These are phyloP conservation scores for Galaxias olidus DNA, from an alignment of 2,797 vertebrate genomes.

Conservation along the genomic window DNA sequence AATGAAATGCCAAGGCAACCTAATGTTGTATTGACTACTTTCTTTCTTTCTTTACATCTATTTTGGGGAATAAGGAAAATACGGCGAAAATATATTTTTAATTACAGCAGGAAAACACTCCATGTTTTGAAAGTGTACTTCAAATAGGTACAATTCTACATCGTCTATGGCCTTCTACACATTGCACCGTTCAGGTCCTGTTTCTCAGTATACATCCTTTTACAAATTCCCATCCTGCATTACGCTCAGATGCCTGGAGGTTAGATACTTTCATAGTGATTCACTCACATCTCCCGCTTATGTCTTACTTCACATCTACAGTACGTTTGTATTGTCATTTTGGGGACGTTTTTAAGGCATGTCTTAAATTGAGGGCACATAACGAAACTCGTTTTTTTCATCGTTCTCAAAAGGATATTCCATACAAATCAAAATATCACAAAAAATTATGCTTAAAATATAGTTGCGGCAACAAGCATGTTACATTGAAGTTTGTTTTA, in stretches of 20 bases:
- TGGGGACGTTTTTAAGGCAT: too few species aligned
- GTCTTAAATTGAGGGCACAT: too few species aligned
- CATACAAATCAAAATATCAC: too few species aligned
- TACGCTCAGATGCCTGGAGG: constrained; percentile 24
- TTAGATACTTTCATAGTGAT: constrained; percentile 18
- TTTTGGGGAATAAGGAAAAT: constrained; percentile 57
- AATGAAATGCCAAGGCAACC: constrained; percentile 49
- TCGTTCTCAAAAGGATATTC: too few species aligned
- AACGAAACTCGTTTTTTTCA: too few species aligned
- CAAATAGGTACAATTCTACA: constrained; percentile 25
- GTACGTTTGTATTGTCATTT: too few species aligned
- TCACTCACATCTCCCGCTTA: constrained; percentile 14
- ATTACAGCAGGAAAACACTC: constrained; percentile 45
- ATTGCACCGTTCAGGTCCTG: constrained; percentile 17
- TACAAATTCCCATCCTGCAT: constrained; percentile 20
- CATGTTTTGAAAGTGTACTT: constrained; percentile 39
- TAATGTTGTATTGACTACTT: constrained; percentile 42
- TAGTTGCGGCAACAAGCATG: too few species aligned
- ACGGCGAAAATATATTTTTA: constrained; percentile 44
- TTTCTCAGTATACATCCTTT: constrained; percentile 5
- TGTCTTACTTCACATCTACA: constrained; percentile 4
- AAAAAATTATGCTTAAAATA: too few species aligned
- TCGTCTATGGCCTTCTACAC: constrained; percentile 11
- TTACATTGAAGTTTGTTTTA: too few species aligned
- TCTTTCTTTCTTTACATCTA: constrained; percentile 31